Evolutionary conservation across 2,113 vertebrate genomes (phyloP).

Genomic region (Sakesphorus luctuosus): DNA sequence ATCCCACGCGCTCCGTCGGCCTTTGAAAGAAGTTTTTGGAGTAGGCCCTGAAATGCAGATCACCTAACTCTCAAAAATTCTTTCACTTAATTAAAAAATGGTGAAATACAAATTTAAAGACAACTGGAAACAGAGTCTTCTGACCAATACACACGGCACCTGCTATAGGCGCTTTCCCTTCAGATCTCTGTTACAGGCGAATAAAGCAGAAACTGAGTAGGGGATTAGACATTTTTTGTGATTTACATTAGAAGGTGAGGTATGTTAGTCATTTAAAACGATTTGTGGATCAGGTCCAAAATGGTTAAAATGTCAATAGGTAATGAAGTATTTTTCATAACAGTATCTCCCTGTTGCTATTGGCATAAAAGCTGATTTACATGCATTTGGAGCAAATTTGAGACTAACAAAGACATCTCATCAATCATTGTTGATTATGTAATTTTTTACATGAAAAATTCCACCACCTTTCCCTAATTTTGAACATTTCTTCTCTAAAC

Average conservation of each 20-base stretch:
- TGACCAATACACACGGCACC: rapidly evolving
- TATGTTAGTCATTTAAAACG: background rate
- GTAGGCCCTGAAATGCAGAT: background rate
- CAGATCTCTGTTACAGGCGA: background rate
- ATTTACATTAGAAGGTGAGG: background rate
- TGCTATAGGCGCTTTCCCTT: background rate
- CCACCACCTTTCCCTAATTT: background rate
- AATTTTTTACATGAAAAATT: background rate
- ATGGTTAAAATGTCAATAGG: slow-evolving; percentile 17
- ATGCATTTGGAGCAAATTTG: background rate
- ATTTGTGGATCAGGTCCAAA: background rate
- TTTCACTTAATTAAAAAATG: background rate
- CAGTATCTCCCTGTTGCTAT: background rate
- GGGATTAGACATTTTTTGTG: background rate
- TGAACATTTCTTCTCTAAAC: background rate
- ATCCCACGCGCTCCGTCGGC: background rate
- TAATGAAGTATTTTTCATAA: background rate
- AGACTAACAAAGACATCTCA: background rate
- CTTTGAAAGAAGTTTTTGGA: background rate
- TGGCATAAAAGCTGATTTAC: background rate
- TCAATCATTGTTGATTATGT: background rate
- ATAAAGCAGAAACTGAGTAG: background rate
- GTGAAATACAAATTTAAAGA: background rate
- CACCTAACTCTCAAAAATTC: background rate
- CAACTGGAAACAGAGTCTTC: background rate